Base-by-base conservation (phyloP, 1,140 invertebrate genomes). In the Papilio glaucus region DNA sequence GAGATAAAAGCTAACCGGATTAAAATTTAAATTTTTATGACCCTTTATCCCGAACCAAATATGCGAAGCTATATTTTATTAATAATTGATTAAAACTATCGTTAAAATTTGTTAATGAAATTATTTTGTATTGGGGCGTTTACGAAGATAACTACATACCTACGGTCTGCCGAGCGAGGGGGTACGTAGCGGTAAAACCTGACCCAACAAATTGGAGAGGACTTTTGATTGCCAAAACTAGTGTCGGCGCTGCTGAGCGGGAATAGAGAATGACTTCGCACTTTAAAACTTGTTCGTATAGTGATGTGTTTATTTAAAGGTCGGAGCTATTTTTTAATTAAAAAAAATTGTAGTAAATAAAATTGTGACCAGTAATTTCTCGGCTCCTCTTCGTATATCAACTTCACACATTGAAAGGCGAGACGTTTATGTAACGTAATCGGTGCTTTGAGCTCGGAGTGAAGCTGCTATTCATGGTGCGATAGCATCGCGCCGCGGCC, bases 51-150 rank as follows among this genome's bases (percentile, higher is more conserved):
- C 21, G 49, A 26, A 57, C 49, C 49, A 57, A 57, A 57, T 57
- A 57, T 57, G 49, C 49, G 49, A 13, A 13, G 49, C 49, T 24
- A 26, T 57, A 26, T 57, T 57, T 57, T 21, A 57, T 24, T 57
- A 57, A 57, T 57, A 57, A 57, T 57, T 57, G 49, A 24, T 57
- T 24, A 24, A 57, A 57, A 57, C 49, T 57, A 24, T 57, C 49
- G 49, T 57, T 57, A 53, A 53, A 53, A 57, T 57, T 24, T 57
- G 21, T 57, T 57, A 57, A 57, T 57, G 24, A 57, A 57, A 57
- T 57, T 57, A 57, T 57, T 24, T 24, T 26, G 21, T 57, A 24
- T 12, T 24, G 45, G 9, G 8, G 8, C 21, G 49, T 18, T 57
- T 57, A 53, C n/a, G n/a, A n/a, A n/a, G n/a, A n/a, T n/a, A n/a